These are phyloP conservation scores for Dryomyza anilis DNA, from an alignment of 2,888 invertebrate species.

Conservation along the genomic window DNA sequence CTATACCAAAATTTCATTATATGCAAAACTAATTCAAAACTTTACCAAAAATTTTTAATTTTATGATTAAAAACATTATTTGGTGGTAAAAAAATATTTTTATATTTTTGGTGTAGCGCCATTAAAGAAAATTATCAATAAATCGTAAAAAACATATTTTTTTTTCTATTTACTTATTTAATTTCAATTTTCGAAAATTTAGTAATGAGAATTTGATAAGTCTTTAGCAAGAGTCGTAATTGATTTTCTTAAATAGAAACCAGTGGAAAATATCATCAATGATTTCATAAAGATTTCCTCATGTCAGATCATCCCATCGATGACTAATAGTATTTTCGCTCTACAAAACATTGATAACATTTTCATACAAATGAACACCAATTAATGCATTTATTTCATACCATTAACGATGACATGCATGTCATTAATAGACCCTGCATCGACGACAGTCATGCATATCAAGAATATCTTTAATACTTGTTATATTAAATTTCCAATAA, in stretches of 20 bases:
- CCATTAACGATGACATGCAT: no score
- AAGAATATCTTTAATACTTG: no score
- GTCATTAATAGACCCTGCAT: no score
- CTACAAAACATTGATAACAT: no score
- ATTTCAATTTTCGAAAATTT: background rate
- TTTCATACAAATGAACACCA: no score
- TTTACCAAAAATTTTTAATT: background rate
- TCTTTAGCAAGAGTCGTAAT: background rate
- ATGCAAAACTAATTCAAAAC: background rate
- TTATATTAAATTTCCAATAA: no score
- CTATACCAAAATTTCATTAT: no score
- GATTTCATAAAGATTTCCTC: no score
- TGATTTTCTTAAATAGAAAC: background rate
- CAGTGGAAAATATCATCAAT: background rate
- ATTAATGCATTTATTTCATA: no score
- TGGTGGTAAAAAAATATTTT: background rate
- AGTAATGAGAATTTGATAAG: background rate
- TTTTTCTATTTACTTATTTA: background rate
- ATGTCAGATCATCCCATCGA: no score
- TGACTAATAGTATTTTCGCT: no score
- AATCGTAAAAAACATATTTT: background rate
- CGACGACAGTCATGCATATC: no score
- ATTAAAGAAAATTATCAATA: background rate
- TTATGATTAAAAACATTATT: background rate
- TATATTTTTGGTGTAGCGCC: background rate